Evolutionary conservation across 1,140 invertebrate genomes (phyloP).

Genomic region (Anastatus disparis): DNA sequence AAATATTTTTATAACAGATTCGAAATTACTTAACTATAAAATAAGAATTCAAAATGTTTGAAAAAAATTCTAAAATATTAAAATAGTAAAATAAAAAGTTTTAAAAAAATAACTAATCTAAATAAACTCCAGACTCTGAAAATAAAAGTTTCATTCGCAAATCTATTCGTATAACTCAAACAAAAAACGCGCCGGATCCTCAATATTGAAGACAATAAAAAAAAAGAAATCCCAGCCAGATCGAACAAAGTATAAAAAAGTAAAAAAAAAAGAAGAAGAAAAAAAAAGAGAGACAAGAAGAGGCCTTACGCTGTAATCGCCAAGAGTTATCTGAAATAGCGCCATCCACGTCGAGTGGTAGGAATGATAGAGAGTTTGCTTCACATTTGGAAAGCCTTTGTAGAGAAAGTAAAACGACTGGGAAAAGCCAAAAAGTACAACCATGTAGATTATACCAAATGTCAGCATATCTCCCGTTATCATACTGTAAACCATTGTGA

Average conservation of each 20-base stretch:
- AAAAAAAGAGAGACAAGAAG: background rate
- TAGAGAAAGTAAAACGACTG: constrained; percentile 97
- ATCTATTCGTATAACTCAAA: no score
- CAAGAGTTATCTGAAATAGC: constrained; percentile 96
- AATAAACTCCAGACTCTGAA: no score
- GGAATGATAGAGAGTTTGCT: constrained; percentile 81
- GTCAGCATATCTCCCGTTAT: constrained; percentile 97
- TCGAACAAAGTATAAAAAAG: background rate
- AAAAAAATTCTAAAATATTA: no score
- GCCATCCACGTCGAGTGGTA: constrained; percentile 97
- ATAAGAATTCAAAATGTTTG: no score
- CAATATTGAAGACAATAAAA: background rate
- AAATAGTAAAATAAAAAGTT: no score
- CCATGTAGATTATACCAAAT: constrained; percentile 94
- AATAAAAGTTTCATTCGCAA: no score
- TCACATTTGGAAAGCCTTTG: constrained; percentile 87
- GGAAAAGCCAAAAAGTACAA: constrained; percentile 94
- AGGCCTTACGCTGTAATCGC: constrained; percentile 92
- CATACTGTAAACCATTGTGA: constrained; percentile 99
- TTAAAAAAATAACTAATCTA: no score
- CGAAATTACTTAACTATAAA: no score
- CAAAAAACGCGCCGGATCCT: no score
- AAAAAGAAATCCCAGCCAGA: background rate
- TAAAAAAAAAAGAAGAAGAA: no score
- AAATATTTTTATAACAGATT: no score